Conservation (phyloP, 2,113 vertebrate genomes). For the Cercocebus atys region DNA sequence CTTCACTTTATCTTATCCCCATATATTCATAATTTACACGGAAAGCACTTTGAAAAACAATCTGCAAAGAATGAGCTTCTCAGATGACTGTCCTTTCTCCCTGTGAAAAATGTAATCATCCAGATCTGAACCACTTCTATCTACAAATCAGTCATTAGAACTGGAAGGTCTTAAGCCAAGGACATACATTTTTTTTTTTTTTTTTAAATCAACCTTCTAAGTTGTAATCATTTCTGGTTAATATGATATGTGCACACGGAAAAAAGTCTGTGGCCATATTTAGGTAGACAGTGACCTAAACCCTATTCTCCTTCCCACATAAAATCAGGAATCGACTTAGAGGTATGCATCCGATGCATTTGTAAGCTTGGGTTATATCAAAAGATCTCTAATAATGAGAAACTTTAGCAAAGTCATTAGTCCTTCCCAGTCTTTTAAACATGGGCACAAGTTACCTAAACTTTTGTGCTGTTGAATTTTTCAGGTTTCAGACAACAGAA, state of each 20-base stretch:
- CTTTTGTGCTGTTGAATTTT: conserved; percentile 31
- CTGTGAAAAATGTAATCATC: conserved; percentile 67
- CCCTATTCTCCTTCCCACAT: not conserved
- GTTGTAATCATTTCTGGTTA: conserved; percentile 65
- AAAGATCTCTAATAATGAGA: conserved; percentile 36
- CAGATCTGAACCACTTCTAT: conserved; percentile 29
- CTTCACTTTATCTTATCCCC: conserved; percentile 48
- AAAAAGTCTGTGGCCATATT: conserved; percentile 40
- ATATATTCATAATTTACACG: conserved; percentile 59
- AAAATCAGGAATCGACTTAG: conserved; percentile 6
- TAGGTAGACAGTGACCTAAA: conserved; percentile 39
- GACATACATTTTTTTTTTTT: not conserved
- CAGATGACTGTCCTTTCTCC: conserved; percentile 54
- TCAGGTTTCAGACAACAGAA: not conserved
- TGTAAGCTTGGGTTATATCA: not conserved
- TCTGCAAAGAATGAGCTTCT: conserved; percentile 55
- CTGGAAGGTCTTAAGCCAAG: conserved; percentile 61
- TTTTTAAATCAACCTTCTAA: not conserved
- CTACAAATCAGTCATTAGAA: conserved; percentile 65
- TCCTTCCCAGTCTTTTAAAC: conserved; percentile 25
- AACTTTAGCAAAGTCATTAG: not conserved
- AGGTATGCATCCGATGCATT: not conserved
- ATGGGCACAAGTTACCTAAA: not conserved
- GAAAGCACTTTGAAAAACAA: conserved; percentile 61
- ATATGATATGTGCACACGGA: conserved; percentile 32